Evolutionary conservation across 2,113 vertebrate species (phyloP).

Genomic region (Urocynchramus pylzowi): DNA sequence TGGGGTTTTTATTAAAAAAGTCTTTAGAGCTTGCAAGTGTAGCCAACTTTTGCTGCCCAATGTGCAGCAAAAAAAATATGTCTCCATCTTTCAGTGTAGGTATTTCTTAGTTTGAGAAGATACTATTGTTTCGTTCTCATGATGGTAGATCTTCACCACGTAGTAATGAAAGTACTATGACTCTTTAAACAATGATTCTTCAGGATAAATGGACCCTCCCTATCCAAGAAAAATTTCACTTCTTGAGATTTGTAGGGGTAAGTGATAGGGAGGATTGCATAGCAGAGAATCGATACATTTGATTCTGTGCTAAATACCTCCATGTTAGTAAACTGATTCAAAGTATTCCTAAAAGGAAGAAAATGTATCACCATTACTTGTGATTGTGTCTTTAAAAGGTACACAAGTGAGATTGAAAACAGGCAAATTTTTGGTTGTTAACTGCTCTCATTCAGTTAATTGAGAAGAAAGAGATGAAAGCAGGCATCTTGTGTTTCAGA

Average conservation of each 20-base stretch:
- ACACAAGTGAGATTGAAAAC: background rate
- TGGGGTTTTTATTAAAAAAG: background rate
- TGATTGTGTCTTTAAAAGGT: background rate
- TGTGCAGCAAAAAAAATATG: no score
- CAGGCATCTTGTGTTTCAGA: background rate
- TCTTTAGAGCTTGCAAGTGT: background rate
- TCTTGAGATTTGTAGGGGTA: background rate
- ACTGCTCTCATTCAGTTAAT: background rate
- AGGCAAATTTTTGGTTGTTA: background rate
- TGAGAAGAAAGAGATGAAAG: background rate
- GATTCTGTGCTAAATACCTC: background rate
- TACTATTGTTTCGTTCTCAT: background rate
- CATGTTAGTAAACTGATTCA: background rate
- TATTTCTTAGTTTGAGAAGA: background rate
- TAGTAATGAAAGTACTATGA: background rate
- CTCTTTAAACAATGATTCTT: background rate
- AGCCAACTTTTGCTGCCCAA: background rate
- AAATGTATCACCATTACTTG: background rate
- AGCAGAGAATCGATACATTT: background rate
- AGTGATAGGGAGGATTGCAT: background rate
- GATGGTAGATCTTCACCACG: background rate
- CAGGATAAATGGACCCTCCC: background rate
- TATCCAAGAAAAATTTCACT: background rate
- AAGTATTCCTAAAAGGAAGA: background rate
- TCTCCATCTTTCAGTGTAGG: background rate